phyloP scores from a whole-genome alignment of 2,888 invertebrate species.

The Glyphotaelius pellucidus region DNA sequence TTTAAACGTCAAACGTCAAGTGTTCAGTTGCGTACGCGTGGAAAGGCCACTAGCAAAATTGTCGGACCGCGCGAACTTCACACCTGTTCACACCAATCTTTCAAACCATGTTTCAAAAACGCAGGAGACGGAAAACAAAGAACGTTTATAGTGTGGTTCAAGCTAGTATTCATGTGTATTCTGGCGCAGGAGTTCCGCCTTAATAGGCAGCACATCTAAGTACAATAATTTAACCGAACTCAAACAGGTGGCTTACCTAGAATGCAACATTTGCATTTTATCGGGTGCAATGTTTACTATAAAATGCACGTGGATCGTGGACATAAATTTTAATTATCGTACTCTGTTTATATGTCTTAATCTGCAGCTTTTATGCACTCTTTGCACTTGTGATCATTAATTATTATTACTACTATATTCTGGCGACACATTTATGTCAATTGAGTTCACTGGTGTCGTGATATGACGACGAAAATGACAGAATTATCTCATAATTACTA shows the following conservation, averaged over 20 bases:
- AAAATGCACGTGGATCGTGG: neutral
- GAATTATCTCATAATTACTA: neutral
- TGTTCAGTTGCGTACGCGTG: too few relatives aligned
- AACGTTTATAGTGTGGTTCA: too few relatives aligned
- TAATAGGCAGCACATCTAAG: too few relatives aligned
- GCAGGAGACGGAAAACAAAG: too few relatives aligned
- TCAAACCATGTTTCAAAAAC: too few relatives aligned
- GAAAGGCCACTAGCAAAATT: too few relatives aligned
- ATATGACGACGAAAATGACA: neutral
- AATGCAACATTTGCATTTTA: neutral
- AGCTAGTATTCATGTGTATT: too few relatives aligned
- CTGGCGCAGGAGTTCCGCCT: too few relatives aligned
- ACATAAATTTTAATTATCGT: neutral
- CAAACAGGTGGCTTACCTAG: neutral
- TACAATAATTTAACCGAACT: neutral
- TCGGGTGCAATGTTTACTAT: neutral
- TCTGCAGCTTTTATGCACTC: neutral
- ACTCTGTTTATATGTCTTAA: neutral
- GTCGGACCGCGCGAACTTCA: too few relatives aligned
- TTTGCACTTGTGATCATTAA: neutral
- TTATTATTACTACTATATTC: neutral
- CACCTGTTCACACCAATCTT: too few relatives aligned
- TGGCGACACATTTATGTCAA: neutral
- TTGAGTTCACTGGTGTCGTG: neutral
- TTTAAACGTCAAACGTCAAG: too few relatives aligned